Base-by-base conservation (phyloP, 2,888 invertebrate genomes). In the Cynaeus angustus region DNA sequence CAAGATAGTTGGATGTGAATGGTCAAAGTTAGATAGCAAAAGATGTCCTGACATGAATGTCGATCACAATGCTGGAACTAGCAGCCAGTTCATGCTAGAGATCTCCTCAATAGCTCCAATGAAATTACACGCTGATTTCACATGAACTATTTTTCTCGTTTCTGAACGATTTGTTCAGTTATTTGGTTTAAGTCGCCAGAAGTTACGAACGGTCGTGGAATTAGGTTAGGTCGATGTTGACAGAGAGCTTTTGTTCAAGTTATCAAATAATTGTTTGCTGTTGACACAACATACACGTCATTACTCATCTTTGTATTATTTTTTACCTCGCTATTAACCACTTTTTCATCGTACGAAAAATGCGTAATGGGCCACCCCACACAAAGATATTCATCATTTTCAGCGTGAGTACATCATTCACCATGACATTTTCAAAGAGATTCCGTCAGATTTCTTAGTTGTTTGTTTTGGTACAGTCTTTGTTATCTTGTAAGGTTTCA, bases 21-120 rank as follows among this genome's bases (percentile, higher is more conserved):
- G 78, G 79, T 77, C 79, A 79, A 79, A 79, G 79, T 79, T 79
- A 77, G 78, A 77, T 78, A 76, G 75, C 76, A 75, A 71, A 64
- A 68, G 71, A 72, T 64, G 73, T 71, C 70, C 70, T 72, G 75
- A 73, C 73, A 68, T 77, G 77, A 78, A 78, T 78, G 77, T 76
- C 77, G 75, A 75, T 77, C 75, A 73, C 66, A 62, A 46, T 65
- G 70, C 58, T 59, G 66, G 41, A 62, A 64, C 66, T 56, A 53
- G 59, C 38, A 58, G 56, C 16, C 52, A 68, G 61, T 71, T 70
- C 58, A 70, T 71, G 69, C 48, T 26, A 69, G 67, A 70, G 68
- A 70, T 69, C 67, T 71, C 43, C 66, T 67, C 67, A 62, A 64
- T 68, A 67, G 72, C 74, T 72, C 55, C 75, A 70, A 74, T 73